Base-by-base conservation (phyloP, 2,797 vertebrate genomes). In the Champsocephalus esox region DNA sequence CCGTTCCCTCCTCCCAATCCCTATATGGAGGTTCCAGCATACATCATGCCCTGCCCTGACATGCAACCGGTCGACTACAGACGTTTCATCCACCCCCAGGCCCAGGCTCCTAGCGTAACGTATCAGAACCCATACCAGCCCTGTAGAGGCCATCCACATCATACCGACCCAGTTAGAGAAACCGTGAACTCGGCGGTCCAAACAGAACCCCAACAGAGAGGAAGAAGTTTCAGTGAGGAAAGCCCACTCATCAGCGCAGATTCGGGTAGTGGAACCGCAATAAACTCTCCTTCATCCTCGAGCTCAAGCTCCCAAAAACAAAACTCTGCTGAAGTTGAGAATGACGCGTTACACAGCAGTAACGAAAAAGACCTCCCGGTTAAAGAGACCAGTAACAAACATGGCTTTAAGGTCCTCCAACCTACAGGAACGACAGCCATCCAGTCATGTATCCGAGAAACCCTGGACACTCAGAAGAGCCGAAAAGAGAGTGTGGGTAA, bases 11-110 rank as follows among this genome's bases (percentile, higher is more conserved):
- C 73, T 17, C 82, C 80, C 28, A 28, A 28, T 6, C 72, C 84
- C 2, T 93, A 88, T 55, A 75, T 93, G 84, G 91, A 93, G n/a
- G 21, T 84, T 50, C 89, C 91, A 21, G 46, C 87, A 43, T 94
- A 93, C 57, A 13, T 93, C 46, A n/a, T 93, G 11, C 91, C 90
- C 3, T 82, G 85, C 5, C 79, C 88, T 58, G 84, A 79, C 2
- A n/a, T 92, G 12, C 92, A 85, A 58, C 89, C 91, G 11, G 66
- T 89, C 0, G 89, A 94, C 73, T 92, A 90, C 50, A 82, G 92
- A 48, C 91, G 87, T 9, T 17, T 89, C 8, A 64, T 82, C 14
- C 85, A 88, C 9, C 56, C 66, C 56, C 28, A 28, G 28, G 58
- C 66, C 56, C 28, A 28, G 28, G 28, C 28, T 28, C 28, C 28